Conservation (phyloP, 2,797 vertebrate species). For the Sternotherus odoratus region DNA sequence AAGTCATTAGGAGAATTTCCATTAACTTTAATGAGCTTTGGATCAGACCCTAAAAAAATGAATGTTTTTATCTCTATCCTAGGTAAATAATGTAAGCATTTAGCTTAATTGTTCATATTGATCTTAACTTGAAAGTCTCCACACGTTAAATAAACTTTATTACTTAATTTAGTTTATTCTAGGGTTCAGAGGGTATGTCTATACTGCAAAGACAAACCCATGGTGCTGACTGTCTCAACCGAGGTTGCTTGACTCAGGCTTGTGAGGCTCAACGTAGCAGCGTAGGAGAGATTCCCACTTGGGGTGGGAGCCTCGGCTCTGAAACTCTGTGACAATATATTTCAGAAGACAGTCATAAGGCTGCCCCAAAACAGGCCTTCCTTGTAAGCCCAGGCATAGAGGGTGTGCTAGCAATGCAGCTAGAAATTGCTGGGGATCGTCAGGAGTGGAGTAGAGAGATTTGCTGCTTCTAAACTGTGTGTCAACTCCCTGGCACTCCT, state of each 20-base stretch:
- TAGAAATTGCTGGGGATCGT: too few relatives aligned
- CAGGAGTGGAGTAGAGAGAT: too few relatives aligned
- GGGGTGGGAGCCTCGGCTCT: too few relatives aligned
- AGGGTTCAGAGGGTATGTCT: not conserved
- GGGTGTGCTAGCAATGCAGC: too few relatives aligned
- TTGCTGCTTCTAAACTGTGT: too few relatives aligned
- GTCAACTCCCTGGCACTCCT: too few relatives aligned
- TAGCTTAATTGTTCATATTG: not conserved
- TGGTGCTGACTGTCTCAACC: too few relatives aligned
- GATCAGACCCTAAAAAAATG: not conserved
- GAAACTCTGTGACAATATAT: not conserved
- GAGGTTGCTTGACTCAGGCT: too few relatives aligned
- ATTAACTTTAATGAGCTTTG: not conserved
- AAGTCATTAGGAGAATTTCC: not conserved
- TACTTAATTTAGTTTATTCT: not conserved
- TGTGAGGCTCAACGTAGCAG: too few relatives aligned
- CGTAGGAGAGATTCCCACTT: too few relatives aligned
- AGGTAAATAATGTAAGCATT: not conserved
- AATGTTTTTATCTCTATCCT: not conserved
- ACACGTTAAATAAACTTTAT: not conserved
- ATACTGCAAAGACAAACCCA: not conserved
- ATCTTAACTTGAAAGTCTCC: not conserved
- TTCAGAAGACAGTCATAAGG: fast-evolving
- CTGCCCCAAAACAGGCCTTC: not conserved
- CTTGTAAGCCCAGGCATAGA: not conserved